Evolutionary conservation across 2,888 invertebrate genomes (phyloP).

Genomic region (Diloba caeruleocephala): DNA sequence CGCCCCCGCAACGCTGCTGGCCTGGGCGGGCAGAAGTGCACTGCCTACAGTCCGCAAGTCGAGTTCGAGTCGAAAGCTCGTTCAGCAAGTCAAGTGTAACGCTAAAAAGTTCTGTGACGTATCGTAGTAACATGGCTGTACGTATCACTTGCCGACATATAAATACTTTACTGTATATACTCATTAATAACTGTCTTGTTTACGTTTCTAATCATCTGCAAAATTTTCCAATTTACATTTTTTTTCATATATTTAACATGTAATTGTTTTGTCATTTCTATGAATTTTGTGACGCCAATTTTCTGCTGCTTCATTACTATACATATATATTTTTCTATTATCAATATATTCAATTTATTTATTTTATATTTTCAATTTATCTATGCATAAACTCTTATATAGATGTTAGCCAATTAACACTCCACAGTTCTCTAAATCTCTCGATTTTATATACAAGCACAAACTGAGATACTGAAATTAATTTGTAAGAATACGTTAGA

Average conservation of each 20-base stretch:
- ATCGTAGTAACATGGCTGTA: constrained; percentile 76
- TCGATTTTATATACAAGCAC: constrained; percentile 22
- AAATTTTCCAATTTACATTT: not conserved
- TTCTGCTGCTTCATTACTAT: too few species aligned
- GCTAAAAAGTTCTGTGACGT: constrained; percentile 63
- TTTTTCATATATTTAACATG: not conserved
- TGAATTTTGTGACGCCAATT: not conserved
- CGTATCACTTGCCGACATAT: constrained; percentile 60
- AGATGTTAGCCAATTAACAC: constrained; percentile 3
- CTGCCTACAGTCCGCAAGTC: constrained; percentile 73
- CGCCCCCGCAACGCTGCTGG: constrained; percentile 71
- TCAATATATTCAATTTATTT: too few species aligned
- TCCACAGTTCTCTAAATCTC: constrained; percentile 3
- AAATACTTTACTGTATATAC: constrained; percentile 22
- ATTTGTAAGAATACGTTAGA: too few species aligned
- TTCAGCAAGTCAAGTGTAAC: constrained; percentile 63
- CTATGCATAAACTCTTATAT: not conserved
- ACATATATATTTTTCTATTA: too few species aligned
- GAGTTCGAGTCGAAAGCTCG: constrained; percentile 77
- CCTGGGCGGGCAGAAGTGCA: constrained; percentile 80
- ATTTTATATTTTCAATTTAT: not conserved
- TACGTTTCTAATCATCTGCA: too few species aligned
- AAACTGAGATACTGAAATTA: constrained; percentile 22
- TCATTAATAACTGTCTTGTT: constrained; percentile 9
- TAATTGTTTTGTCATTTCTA: not conserved